A percentile compares a stretch with the other conserved stretches of the same genome.
Evolutionary conservation across 2,888 invertebrate species (phyloP).

Genomic region (Stramonita haemastoma): DNA sequence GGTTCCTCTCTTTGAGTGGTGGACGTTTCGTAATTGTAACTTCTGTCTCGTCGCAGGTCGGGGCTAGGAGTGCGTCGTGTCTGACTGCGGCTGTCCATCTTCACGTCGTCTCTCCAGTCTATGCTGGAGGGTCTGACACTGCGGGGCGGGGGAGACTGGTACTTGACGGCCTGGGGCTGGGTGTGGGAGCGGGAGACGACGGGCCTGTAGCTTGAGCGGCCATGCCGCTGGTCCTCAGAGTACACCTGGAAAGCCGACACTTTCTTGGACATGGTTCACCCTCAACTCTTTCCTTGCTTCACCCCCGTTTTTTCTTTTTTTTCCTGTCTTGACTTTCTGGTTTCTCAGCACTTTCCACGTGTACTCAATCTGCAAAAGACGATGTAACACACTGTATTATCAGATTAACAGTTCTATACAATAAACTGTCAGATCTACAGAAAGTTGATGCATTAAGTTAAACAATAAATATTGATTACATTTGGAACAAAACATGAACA

Average conservation of each 20-base stretch:
- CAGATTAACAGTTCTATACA: too few relatives aligned
- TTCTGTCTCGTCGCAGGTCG: slow-evolving; percentile 1
- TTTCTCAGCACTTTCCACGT: too few relatives aligned
- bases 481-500: too few relatives aligned
- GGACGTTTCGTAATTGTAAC: neutral
- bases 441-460: too few relatives aligned
- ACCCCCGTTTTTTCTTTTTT: neutral
- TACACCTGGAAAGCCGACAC: slow-evolving; percentile 39
- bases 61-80: slow-evolving; percentile 22
- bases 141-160: slow-evolving; percentile 11
- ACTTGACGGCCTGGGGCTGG: neutral
- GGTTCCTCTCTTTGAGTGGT: neutral
- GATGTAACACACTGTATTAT: neutral
- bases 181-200: neutral
- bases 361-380: too few relatives aligned
- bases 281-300: neutral
- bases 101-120: slow-evolving; percentile 10
- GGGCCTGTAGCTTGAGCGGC: slow-evolving; percentile 28
- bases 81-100: neutral
- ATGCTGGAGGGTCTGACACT: slow-evolving; percentile 10
- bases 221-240: slow-evolving; percentile 31
- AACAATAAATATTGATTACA: too few relatives aligned
- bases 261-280: slow-evolving; percentile 8
- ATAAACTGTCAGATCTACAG: too few relatives aligned
- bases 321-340: neutral